Evolutionary conservation across 2,113 vertebrate species (phyloP).

Genomic region (Cyprinodon tularosa): DNA sequence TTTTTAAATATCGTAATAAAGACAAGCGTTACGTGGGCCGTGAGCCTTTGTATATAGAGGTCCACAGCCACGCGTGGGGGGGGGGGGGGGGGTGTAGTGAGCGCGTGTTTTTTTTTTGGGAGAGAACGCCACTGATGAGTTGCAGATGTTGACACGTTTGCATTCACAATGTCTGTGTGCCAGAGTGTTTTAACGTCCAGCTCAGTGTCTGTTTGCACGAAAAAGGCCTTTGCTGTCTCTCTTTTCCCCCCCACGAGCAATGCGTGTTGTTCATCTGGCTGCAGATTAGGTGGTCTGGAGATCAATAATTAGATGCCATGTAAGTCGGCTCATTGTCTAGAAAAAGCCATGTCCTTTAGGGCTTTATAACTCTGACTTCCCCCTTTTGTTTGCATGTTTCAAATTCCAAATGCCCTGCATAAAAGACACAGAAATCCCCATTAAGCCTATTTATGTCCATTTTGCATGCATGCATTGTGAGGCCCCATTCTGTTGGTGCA

Average conservation of each 20-base stretch:
- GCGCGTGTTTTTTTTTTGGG: slow-evolving; percentile 3
- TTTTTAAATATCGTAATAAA: background rate
- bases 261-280: slow-evolving; percentile 2
- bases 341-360: background rate
- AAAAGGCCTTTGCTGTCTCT: slow-evolving; percentile 14
- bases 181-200: slow-evolving; percentile 25
- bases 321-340: background rate
- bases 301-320: background rate
- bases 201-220: slow-evolving; percentile 14
- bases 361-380: background rate
- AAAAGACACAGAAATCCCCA: background rate
- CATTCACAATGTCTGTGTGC: slow-evolving; percentile 54
- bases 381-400: background rate
- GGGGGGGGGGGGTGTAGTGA: background rate
- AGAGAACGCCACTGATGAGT: slow-evolving; percentile 65
- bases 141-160: slow-evolving; percentile 85
- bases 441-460: background rate
- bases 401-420: background rate
- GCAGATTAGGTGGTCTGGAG: background rate
- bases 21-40: background rate
- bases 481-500: background rate
- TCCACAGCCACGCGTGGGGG: slow-evolving; percentile 44
- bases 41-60: slow-evolving; percentile 15
- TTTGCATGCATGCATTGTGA: background rate
- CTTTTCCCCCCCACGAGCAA: slow-evolving; percentile 11